Percentiles rank a stretch among this genome's conserved stretches.
phyloP scores from a whole-genome alignment of 2,113 vertebrate genomes.

The Solea solea region DNA sequence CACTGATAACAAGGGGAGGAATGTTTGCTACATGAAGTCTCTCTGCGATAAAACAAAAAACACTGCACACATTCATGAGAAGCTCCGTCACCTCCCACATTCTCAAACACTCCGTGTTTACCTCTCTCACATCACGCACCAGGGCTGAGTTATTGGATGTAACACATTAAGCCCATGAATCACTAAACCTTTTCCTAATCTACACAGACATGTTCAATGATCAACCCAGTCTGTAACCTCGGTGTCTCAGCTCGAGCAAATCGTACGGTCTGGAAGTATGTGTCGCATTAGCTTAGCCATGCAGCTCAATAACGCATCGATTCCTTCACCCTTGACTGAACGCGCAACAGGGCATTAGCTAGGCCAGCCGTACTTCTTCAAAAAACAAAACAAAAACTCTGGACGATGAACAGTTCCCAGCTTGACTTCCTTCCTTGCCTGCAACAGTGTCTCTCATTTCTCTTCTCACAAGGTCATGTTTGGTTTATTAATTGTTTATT shows the following conservation, averaged over 20 bases:
- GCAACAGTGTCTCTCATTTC: slow-evolving; percentile 15
- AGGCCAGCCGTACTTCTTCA: slow-evolving; percentile 57
- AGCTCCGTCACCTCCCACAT: slow-evolving; percentile 30
- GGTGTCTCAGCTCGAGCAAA: slow-evolving; percentile 75
- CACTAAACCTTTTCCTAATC: slow-evolving; percentile 71
- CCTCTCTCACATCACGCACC: slow-evolving; percentile 57
- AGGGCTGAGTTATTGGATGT: slow-evolving; percentile 57
- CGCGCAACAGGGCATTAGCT: slow-evolving; percentile 67
- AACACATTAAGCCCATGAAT: slow-evolving; percentile 75
- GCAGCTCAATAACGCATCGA: slow-evolving; percentile 63
- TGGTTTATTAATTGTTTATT: slow-evolving; percentile 69
- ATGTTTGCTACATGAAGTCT: slow-evolving; percentile 12
- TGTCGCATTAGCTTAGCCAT: slow-evolving; percentile 68
- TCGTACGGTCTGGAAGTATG: slow-evolving; percentile 66
- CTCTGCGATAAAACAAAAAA: slow-evolving; percentile 5
- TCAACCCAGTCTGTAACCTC: slow-evolving; percentile 75
- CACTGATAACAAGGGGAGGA: slow-evolving; percentile 27
- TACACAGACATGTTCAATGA: slow-evolving; percentile 76
- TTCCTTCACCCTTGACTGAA: slow-evolving; percentile 72
- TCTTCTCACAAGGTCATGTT: slow-evolving; percentile 42
- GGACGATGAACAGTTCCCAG: slow-evolving; percentile 21
- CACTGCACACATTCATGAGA: slow-evolving; percentile 40
- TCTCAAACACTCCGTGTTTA: slow-evolving; percentile 65
- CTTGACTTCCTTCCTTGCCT: slow-evolving; percentile 2
- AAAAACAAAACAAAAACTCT: slow-evolving; percentile 22